These are phyloP conservation scores for Acronicta psi DNA, from an alignment of 2,888 invertebrate species.

Conservation along the genomic window DNA sequence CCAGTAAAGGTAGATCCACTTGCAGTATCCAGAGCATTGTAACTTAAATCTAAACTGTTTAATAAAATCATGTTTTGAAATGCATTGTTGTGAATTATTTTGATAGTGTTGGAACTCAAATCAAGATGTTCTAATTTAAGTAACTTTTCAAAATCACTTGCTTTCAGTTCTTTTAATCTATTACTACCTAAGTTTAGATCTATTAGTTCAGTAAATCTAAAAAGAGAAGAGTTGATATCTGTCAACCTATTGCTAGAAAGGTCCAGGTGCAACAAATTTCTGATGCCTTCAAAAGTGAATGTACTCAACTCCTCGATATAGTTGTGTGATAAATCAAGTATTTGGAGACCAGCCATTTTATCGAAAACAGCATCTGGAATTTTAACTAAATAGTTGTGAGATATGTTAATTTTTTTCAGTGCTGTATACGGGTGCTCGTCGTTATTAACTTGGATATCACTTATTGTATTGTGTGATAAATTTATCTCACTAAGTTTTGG, in stretches of 20 bases:
- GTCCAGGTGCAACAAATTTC: constrained; percentile 63
- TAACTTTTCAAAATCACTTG: constrained; percentile 65
- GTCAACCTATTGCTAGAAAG: constrained; percentile 69
- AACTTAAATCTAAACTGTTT: constrained; percentile 60
- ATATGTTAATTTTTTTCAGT: constrained; percentile 66
- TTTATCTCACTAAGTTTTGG: constrained; percentile 62
- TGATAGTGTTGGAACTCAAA: constrained; percentile 67
- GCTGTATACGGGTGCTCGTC: constrained; percentile 47
- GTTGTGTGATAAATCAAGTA: constrained; percentile 73
- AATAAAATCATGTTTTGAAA: constrained; percentile 62
- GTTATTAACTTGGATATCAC: constrained; percentile 49
- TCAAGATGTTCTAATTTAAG: constrained; percentile 61
- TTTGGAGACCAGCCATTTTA: constrained; percentile 59
- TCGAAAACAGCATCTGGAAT: constrained; percentile 68
- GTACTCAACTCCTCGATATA: constrained; percentile 61
- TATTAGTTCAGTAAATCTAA: constrained; percentile 68
- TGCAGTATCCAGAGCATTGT: constrained; percentile 64
- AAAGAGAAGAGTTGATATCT: constrained; percentile 68
- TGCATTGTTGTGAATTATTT: constrained; percentile 55
- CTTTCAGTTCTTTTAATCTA: constrained; percentile 59
- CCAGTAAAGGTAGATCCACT: constrained; percentile 62
- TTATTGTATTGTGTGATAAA: constrained; percentile 72
- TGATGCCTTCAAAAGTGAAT: constrained; percentile 72
- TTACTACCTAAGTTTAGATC: constrained; percentile 69
- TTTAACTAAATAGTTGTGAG: constrained; percentile 67